Evolutionary conservation across 1,140 invertebrate genomes (phyloP), one percentile per base, ranked within the genome.

Genomic region (Aleiodes sp.): DNA sequence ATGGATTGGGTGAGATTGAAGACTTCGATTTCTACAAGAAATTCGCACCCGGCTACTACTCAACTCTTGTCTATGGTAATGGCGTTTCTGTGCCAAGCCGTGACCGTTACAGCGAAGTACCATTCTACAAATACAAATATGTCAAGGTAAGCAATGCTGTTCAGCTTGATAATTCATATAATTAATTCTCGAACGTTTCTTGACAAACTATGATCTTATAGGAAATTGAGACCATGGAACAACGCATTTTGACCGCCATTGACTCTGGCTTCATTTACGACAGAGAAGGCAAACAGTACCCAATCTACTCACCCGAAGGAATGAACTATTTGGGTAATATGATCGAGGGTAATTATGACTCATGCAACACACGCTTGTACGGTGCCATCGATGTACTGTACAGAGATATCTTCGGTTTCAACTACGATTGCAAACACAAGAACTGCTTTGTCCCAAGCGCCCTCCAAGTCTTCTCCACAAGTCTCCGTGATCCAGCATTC

Each of bases 291-390:
- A 84, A 85, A 57, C 76, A 79, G 10, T n/a, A 78, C 2, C 75
- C 72, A 66, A 76, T 87, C 41, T 82, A 84, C 70, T 78, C 71
- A 0, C 75, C 76, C 0, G 79, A 85, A 6, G 86, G 86, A 39
- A 80, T 92, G 66, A 86, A 91, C 70, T 82, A 88, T 56, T 82
- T 94, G n/a, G 91, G 89, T 24, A 89, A 90, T 73, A 72, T 93
- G 1, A 88, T 94, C 57, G 88, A 94, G 84, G 86, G 88, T 21
- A 90, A 92, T 69, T 85, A 86, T 0, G 90, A 93, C 65, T 90
- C 89, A n/a, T 87, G 87, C 41, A 91, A 94, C 80, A 75, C 75
- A 4, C 80, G 84, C 39, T 93, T 88, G 76, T 93, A 92, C 75
- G 87, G 88, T 24, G 80, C 82, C 4, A 80, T 82, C 64, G 85